Base-by-base conservation (phyloP, 1,140 invertebrate species). In the Caerostris darwini region DNA sequence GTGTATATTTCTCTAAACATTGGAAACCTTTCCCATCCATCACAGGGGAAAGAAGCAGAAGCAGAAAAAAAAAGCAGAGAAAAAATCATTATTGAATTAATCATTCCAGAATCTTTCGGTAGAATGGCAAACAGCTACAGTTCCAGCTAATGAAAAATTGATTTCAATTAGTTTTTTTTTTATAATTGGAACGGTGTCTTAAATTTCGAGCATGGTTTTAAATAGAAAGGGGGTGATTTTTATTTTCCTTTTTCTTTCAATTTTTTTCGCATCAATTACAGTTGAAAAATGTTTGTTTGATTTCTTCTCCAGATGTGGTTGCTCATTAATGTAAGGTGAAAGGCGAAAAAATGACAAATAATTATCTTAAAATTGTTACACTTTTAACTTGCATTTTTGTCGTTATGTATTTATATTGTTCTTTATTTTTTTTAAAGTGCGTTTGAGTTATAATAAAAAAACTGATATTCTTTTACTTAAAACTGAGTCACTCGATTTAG, bases 111-210 rank as follows among this genome's bases (percentile, higher is more conserved):
- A 87, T n/a, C 58, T 34, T 14, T 54, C 6, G 10, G 34, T 5
- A 64, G 12, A 50, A 34, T 59, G 7, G 19, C 19, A 64, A 19
- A 7, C 17, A 64, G 56, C 58, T 59, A 87, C 61, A 59, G 50
- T 64, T 87, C 64, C 56, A 87, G 59, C 85, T 87, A 87, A 87
- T 87, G 85, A 87, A 58, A 87, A 87, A 87, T 58, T 87, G 59
- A 87, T 87, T 87, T 87, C 85, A 87, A 87, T 87, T 87, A 61
- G 59, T 87, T 87, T 61, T 34, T 61, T 34, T 77, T 77, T 7
- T 34, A 34, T 77, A 34, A 77, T 50, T 77, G 8, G 19, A 77
- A 77, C 69, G 34, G 19, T 77, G 69, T 53, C 19, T 77, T 34
- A 53, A 14, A 34, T 77, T 77, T 77, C 34, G 8, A 77, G 69